Evolutionary conservation across 2,797 vertebrate species (phyloP).

Genomic region (Chaetodon trifasciatus): DNA sequence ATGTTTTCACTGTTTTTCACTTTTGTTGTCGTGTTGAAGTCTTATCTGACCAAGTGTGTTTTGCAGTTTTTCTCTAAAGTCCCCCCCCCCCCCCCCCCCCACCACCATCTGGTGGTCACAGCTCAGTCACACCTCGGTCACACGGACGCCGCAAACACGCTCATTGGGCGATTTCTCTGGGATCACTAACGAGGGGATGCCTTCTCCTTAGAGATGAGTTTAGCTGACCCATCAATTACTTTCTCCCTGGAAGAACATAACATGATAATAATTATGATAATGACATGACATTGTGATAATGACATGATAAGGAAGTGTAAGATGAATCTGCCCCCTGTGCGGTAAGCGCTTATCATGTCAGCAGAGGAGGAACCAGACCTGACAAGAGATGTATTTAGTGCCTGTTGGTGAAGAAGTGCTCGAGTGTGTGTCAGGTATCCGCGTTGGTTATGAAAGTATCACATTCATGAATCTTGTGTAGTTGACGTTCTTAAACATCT

Average conservation of each 20-base stretch:
- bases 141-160: constrained; percentile 60
- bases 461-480: not conserved
- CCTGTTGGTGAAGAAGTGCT: constrained; percentile 45
- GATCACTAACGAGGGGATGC: constrained; percentile 73
- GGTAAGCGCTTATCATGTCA: constrained; percentile 62
- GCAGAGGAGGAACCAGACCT: constrained; percentile 62
- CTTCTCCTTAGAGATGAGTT: constrained; percentile 68
- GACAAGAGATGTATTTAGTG: constrained; percentile 60
- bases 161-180: constrained; percentile 59
- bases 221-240: constrained; percentile 82
- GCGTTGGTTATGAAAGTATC: constrained; percentile 20
- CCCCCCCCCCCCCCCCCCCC: not conserved
- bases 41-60: constrained; percentile 44
- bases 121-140: constrained; percentile 65
- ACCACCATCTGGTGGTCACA: constrained; percentile 51
- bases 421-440: constrained; percentile 33
- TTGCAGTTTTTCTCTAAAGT: constrained; percentile 51
- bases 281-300: constrained; percentile 78
- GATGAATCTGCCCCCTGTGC: constrained; percentile 64
- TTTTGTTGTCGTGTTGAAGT: constrained; percentile 45
- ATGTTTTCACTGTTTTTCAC: constrained; percentile 47
- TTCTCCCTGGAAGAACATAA: constrained; percentile 71
- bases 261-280: constrained; percentile 82
- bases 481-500: constrained; percentile 17
- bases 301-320: constrained; percentile 78